Conservation (phyloP, 30 jellyfish, hydroid and myxozoan species). For the Cassiopea xamachana region DNA sequence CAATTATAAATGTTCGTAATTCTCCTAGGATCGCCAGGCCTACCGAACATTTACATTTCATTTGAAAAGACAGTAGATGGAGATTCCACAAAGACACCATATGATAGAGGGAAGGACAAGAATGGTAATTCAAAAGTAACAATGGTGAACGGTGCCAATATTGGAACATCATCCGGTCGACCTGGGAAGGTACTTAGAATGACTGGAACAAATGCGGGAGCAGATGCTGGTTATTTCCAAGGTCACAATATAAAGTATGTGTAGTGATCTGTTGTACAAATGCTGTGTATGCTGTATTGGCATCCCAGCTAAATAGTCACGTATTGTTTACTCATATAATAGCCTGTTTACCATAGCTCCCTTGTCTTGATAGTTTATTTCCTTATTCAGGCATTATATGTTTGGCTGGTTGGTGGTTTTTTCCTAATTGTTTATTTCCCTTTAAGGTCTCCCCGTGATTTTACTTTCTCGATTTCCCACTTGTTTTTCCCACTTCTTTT, state of each 20-base stretch:
- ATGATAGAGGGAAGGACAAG: constrained; percentile 50
- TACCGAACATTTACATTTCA: constrained; percentile 28
- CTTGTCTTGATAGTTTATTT: too few species aligned
- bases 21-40: background rate
- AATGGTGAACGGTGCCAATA: constrained; percentile 28
- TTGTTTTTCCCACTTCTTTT: too few species aligned
- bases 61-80: constrained; percentile 20
- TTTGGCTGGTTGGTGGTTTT: too few species aligned
- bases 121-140: constrained; percentile 20
- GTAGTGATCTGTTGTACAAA: background rate
- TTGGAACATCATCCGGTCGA: constrained; percentile 36
- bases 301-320: background rate
- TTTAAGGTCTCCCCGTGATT: too few species aligned
- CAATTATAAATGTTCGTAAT: background rate
- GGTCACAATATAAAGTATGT: constrained; percentile 37
- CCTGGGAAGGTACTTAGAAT: constrained; percentile 43
- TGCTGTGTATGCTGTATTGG: background rate
- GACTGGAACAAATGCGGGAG: constrained; percentile 68
- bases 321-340: too few species aligned
- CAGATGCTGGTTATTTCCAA: constrained; percentile 36
- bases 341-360: too few species aligned
- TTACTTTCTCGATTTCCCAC: too few species aligned
- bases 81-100: constrained; percentile 17
- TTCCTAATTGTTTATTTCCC: too few species aligned
- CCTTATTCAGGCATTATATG: too few species aligned